These are phyloP conservation scores for Poecile atricapillus DNA, from an alignment of 2,113 vertebrate species.

Conservation along the genomic window DNA sequence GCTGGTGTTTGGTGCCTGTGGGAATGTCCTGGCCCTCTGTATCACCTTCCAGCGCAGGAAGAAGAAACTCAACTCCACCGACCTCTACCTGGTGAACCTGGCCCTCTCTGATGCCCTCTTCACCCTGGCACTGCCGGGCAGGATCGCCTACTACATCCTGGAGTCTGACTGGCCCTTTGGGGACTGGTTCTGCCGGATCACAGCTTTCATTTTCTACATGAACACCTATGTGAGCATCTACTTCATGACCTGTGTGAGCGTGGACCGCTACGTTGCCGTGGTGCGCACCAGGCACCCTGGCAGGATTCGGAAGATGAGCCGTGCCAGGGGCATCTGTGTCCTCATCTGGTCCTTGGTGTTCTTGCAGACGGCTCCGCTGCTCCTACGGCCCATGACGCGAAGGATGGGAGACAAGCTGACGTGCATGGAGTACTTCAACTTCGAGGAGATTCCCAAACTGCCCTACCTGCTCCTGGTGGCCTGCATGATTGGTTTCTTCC, in stretches of 20 bases:
- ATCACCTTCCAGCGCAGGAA: slow-evolving; percentile 75
- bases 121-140: slow-evolving; percentile 76
- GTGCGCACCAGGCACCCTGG: slow-evolving; percentile 69
- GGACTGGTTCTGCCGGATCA: slow-evolving; percentile 76
- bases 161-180: slow-evolving; percentile 84
- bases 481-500: slow-evolving; percentile 75
- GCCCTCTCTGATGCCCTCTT: slow-evolving; percentile 83
- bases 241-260: slow-evolving; percentile 84
- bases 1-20: slow-evolving; percentile 73
- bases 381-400: slow-evolving; percentile 67
- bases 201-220: slow-evolving; percentile 77
- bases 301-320: slow-evolving; percentile 56
- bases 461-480: slow-evolving; percentile 75
- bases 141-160: slow-evolving; percentile 79
- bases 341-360: slow-evolving; percentile 78
- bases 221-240: slow-evolving; percentile 84
- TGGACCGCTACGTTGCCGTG: slow-evolving; percentile 84
- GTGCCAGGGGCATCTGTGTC: slow-evolving; percentile 68
- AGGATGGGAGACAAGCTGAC: slow-evolving; percentile 62
- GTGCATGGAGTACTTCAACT: slow-evolving; percentile 83
- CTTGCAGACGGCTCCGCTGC: slow-evolving; percentile 72
- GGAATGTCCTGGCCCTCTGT: slow-evolving; percentile 80
- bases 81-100: slow-evolving; percentile 81
- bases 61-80: slow-evolving; percentile 82
- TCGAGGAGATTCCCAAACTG: slow-evolving; percentile 62